Evolutionary conservation across 2,888 invertebrate genomes (phyloP), one percentile per base, ranked within the genome.

Genomic region (Phengaris arion): DNA sequence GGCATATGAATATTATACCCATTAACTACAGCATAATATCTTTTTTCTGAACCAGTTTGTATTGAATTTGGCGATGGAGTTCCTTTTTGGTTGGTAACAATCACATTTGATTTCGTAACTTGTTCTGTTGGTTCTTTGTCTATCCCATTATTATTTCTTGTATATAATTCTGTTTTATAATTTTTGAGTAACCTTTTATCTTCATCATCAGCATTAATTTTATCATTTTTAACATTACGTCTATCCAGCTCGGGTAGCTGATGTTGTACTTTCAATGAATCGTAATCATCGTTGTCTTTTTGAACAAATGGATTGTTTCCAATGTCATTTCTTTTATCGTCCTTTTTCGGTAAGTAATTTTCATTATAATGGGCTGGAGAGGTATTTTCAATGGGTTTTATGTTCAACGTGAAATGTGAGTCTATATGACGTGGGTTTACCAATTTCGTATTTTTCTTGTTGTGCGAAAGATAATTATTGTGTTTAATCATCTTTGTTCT

Each of bases 391-490:
- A 35, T 64, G 35, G 55, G 55, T 45, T 45, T 46, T 45, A 46
- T 13, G 15, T 55, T 69, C 2, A 35, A 78, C 79, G 82, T 85
- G 74, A 88, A 89, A 74, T 88, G 86, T 0, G 86, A 82, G 75
- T 88, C 85, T 2, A 87, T 80, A 0, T 83, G 80, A 46, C 83
- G 83, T 48, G 87, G 85, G 46, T 84, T 84, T 6, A 79, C 81
- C 2, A 81, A 76, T 75, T 82, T 83, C 46, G 80, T 80, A 75
- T 80, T 82, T 45, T 81, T 81, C 22, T 80, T 81, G 15, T 79
- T 82, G 59, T 79, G 78, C 6, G 82, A 78, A 77, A 83, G 85
- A 74, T 84, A 83, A 77, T 82, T 86, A 72, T 84, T 85, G 57
- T 83, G 83, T 12, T 78, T 79, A 5, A 80, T 82, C 12, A 81